phyloP scores from a whole-genome alignment of 2,797 vertebrate genomes.

The Saxicola maurus region DNA sequence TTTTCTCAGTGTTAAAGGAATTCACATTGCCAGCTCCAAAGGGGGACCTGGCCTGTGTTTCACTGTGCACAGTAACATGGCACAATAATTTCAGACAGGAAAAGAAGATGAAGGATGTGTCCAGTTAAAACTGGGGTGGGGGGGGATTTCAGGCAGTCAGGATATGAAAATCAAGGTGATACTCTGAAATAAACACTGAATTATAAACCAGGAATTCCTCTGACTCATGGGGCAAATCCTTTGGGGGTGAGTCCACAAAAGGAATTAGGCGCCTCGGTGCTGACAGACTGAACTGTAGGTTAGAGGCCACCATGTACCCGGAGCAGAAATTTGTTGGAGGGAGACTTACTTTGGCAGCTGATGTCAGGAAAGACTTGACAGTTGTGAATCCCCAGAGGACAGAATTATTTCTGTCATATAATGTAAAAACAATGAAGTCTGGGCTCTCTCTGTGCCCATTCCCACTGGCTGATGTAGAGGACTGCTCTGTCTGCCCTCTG shows the following conservation, averaged over 20 bases:
- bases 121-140: conserved; percentile 7
- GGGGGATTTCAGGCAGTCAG: conserved; percentile 9
- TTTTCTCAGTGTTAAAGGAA: neutral
- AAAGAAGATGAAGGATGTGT: conserved; percentile 46
- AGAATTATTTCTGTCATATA: conserved; percentile 22
- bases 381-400: neutral
- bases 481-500: neutral
- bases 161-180: conserved; percentile 60
- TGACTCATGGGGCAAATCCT: conserved; percentile 57
- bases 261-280: neutral
- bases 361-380: conserved; percentile 33
- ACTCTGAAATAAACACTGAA: conserved; percentile 55
- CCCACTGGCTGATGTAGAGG: neutral
- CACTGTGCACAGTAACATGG: neutral
- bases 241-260: conserved; percentile 48
- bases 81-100: conserved; percentile 9
- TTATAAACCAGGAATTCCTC: conserved; percentile 66
- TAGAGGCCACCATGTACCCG: conserved; percentile 29
- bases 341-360: neutral
- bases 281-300: conserved; percentile 8
- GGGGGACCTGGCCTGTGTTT: neutral
- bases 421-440: neutral
- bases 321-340: neutral
- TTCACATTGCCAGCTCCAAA: neutral
- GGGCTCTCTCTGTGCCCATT: neutral